phyloP scores from a whole-genome alignment of 1,140 invertebrate genomes.

The Hermetia illucens region DNA sequence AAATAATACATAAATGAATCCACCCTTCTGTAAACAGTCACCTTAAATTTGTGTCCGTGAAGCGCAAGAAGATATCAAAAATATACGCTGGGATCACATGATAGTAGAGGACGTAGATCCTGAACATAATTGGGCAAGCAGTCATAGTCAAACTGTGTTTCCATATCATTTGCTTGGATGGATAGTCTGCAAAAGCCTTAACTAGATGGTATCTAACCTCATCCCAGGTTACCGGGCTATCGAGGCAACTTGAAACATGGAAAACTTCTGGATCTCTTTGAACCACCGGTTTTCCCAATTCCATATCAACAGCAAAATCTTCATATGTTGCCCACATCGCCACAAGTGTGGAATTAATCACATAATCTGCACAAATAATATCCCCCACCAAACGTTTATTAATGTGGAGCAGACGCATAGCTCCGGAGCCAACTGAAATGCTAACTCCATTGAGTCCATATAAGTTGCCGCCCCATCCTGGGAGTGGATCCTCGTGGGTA shows the following conservation, averaged over 20 bases:
- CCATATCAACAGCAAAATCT: not conserved
- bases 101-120: not conserved
- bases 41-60: not conserved
- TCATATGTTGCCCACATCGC: conserved; percentile 2
- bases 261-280: conserved; percentile 1
- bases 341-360: conserved; percentile 4
- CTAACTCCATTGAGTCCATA: conserved; percentile 41
- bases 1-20: too few relatives aligned
- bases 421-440: not conserved
- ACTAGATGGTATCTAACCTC: not conserved
- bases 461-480: conserved; percentile 65
- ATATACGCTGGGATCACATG: not conserved
- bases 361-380: conserved; percentile 3
- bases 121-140: not conserved
- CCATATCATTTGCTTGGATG: not conserved
- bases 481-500: conserved; percentile 36
- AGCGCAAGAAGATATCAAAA: not conserved
- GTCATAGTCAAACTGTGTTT: not conserved
- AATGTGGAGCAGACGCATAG: not conserved
- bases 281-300: not conserved
- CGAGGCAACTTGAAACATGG: not conserved
- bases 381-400: not conserved
- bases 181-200: not conserved
- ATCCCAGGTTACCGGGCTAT: not conserved
- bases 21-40: too few relatives aligned